Conservation (phyloP, 2,797 vertebrate species). For the Hydrolagus colliei region DNA sequence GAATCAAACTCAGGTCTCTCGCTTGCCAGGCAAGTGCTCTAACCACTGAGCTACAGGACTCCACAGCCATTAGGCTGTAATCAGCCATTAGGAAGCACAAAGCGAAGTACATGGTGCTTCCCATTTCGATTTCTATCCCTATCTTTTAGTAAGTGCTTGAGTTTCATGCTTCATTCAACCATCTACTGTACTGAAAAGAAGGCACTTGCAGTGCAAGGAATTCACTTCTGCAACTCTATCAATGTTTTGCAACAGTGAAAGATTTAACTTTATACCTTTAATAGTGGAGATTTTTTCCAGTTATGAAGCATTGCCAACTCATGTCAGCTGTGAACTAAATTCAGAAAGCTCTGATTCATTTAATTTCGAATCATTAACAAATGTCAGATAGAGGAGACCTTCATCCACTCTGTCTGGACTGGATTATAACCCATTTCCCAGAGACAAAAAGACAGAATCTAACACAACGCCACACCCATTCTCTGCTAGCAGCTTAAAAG, state of each 20-base stretch:
- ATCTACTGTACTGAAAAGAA: too few species aligned
- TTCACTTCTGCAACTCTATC: too few species aligned
- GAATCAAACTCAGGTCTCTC: too few species aligned
- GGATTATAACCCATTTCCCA: neutral
- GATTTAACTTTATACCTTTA: too few species aligned
- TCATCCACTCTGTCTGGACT: neutral
- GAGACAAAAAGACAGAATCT: neutral
- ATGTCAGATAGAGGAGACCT: neutral
- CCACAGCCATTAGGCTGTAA: neutral
- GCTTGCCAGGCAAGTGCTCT: too few species aligned
- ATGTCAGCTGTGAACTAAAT: neutral
- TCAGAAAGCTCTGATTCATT: neutral
- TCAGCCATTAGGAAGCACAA: neutral
- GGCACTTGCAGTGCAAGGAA: too few species aligned
- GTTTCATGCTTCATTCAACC: too few species aligned
- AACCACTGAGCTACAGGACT: too few species aligned
- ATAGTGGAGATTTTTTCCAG: too few species aligned
- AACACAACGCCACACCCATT: neutral
- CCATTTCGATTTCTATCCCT: neutral
- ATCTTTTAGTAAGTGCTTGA: neutral
- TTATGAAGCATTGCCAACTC: neutral
- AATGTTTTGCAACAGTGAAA: too few species aligned
- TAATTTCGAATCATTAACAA: neutral
- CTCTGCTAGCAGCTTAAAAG: neutral
- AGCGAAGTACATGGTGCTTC: neutral